These are phyloP conservation scores for Oscheius sp. DNA, from an alignment of 2,888 invertebrate genomes.

Conservation along the genomic window DNA sequence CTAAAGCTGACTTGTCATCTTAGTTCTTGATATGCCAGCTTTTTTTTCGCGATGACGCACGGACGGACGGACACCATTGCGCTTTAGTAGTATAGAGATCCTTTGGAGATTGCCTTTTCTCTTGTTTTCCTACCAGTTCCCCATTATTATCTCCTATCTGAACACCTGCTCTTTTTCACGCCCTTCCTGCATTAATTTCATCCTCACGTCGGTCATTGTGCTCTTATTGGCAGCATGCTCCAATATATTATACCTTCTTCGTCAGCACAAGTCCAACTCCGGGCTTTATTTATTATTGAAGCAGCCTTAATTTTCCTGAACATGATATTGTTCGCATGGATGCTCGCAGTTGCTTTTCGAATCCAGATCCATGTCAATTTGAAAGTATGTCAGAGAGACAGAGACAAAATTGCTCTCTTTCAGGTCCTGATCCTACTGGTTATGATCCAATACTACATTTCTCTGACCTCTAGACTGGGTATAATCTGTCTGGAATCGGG, in stretches of 20 bases:
- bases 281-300: slow-evolving; percentile 9
- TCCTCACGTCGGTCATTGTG: no score
- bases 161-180: no score
- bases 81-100: no score
- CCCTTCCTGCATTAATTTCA: no score
- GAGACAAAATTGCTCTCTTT: background rate
- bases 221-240: background rate
- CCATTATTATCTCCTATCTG: no score
- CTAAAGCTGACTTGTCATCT: no score
- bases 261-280: background rate
- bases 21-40: no score
- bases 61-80: no score
- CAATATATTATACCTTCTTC: background rate
- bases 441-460: slow-evolving; percentile 4
- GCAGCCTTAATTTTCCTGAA: slow-evolving; percentile 4
- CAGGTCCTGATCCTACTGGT: background rate
- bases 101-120: no score
- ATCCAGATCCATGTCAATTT: slow-evolving; percentile 17
- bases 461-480: background rate
- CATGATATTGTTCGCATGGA: background rate
- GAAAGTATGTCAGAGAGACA: slow-evolving; percentile 15
- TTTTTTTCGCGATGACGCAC: no score
- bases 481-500: background rate
- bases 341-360: background rate
- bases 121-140: no score